These are phyloP conservation scores for Burhinus oedicnemus DNA, from an alignment of 2,113 vertebrate genomes.

Conservation along the genomic window DNA sequence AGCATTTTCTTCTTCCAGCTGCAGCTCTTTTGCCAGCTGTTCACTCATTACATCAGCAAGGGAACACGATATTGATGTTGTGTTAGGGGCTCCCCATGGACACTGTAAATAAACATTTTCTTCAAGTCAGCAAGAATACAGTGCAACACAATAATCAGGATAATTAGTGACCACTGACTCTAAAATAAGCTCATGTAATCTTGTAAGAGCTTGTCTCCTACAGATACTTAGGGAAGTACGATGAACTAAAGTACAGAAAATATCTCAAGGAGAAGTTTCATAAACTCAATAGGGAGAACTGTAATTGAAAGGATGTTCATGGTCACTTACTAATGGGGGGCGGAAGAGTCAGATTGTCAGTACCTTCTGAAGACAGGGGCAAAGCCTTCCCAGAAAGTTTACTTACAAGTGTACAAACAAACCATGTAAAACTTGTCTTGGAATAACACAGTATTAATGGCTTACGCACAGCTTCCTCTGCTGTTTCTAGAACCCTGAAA, in stretches of 20 bases:
- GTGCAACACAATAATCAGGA: neutral
- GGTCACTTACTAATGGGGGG: rapidly evolving
- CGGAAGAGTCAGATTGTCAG: neutral
- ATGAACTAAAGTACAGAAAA: neutral
- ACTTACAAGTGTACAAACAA: neutral
- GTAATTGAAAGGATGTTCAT: neutral
- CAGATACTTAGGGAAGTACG: neutral
- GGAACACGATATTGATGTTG: constrained; percentile 80
- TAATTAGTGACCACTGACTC: neutral
- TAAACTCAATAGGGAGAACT: neutral
- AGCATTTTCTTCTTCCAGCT: constrained; percentile 86
- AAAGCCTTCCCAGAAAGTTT: neutral
- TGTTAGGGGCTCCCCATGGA: constrained; percentile 84
- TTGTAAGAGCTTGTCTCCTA: neutral
- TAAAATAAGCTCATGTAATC: neutral
- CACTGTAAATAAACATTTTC: constrained; percentile 76
- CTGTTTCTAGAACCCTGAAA: rapidly evolving
- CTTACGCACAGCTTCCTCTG: neutral
- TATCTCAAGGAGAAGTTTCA: neutral
- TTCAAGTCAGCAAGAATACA: neutral
- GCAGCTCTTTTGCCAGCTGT: constrained; percentile 87
- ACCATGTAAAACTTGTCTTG: neutral
- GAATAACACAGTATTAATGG: neutral
- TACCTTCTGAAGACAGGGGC: neutral
- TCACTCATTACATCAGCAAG: constrained; percentile 97